Percentiles rank a stretch among this genome's conserved stretches.
phyloP scores from a whole-genome alignment of 2,113 vertebrate genomes.

The Apteryx owenii region DNA sequence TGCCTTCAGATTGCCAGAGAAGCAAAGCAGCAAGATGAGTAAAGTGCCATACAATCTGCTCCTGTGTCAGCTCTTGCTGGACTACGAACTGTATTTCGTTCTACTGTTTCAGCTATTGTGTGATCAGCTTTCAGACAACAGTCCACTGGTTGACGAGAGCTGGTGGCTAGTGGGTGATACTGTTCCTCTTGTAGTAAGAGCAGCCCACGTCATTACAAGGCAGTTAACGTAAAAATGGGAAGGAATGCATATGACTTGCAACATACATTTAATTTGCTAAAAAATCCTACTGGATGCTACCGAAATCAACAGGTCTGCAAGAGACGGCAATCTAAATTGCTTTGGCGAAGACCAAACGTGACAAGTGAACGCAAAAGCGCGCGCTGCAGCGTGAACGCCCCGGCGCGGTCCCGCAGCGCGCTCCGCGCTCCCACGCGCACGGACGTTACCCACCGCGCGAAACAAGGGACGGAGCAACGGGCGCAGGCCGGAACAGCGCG shows the following conservation, averaged over 20 bases:
- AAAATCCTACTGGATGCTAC: neutral
- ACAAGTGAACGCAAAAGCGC: fast-evolving
- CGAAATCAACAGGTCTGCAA: neutral
- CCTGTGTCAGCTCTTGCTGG: neutral
- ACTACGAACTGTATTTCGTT: neutral
- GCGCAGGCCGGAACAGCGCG: too few species aligned
- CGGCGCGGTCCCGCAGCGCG: too few species aligned
- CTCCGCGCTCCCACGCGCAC: too few species aligned
- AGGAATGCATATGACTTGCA: neutral
- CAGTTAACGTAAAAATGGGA: neutral
- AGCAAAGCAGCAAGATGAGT: neutral
- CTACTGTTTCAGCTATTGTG: neutral
- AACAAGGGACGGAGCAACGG: too few species aligned
- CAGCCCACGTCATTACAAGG: fast-evolving
- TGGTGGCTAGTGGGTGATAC: fast-evolving
- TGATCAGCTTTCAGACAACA: fast-evolving
- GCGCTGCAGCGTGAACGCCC: fast-evolving
- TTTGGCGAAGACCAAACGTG: neutral
- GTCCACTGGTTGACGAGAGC: fast-evolving
- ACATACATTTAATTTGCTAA: neutral
- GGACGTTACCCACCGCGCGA: too few species aligned
- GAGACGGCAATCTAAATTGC: fast-evolving
- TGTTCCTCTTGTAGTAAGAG: neutral
- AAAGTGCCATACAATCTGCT: neutral
- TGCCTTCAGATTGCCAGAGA: neutral